phyloP scores from a whole-genome alignment of 2,113 vertebrate genomes.

The Rallus limicola region DNA sequence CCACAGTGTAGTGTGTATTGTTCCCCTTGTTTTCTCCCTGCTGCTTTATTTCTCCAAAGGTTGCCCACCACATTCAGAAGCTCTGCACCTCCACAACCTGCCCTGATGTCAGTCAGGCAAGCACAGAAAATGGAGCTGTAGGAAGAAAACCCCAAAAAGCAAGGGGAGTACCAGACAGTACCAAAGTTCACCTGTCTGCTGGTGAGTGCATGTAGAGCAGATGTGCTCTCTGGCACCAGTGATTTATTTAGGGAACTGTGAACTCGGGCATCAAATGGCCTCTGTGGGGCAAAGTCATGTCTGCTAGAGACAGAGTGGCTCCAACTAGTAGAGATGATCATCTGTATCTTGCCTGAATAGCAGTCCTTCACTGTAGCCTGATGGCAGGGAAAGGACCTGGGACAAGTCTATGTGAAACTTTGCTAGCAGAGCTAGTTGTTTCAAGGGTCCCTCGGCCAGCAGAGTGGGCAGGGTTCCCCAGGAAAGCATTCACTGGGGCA shows the following conservation, averaged over 20 bases:
- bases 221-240: background rate
- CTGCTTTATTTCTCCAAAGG: background rate
- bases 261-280: background rate
- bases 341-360: background rate
- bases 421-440: background rate
- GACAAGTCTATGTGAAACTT: background rate
- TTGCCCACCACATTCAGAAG: background rate
- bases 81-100: background rate
- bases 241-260: background rate
- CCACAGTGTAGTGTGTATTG: background rate
- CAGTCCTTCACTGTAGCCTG: background rate
- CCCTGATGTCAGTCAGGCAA: background rate
- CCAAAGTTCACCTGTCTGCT: background rate
- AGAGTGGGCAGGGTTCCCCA: background rate
- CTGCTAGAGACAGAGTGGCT: background rate
- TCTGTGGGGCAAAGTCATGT: rapidly evolving
- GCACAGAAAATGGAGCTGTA: background rate
- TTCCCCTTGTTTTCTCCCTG: background rate
- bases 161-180: background rate
- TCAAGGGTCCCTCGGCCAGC: background rate
- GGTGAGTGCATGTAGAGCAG: background rate
- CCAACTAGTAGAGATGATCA: background rate
- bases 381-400: background rate
- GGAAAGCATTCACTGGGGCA: background rate
- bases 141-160: background rate